Evolutionary conservation across 2,797 vertebrate species (phyloP).

Genomic region (Gobio occitaniae): DNA sequence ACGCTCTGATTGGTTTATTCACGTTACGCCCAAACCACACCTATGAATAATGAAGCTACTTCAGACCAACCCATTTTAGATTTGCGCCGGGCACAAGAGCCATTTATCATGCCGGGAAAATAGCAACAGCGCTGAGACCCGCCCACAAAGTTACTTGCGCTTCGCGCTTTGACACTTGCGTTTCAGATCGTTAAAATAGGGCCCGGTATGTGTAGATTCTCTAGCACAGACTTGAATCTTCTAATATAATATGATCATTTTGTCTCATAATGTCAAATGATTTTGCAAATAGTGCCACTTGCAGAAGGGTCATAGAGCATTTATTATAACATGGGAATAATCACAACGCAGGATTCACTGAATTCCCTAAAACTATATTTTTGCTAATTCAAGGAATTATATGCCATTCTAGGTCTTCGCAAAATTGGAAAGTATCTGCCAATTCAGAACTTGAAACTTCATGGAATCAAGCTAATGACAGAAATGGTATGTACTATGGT

Average conservation of each 20-base stretch:
- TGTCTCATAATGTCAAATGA: constrained; percentile 10
- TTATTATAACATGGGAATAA: neutral
- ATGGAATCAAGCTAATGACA: neutral
- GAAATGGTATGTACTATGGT: neutral
- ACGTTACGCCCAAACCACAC: too few species aligned
- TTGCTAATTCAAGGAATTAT: neutral
- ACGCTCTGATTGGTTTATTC: too few species aligned
- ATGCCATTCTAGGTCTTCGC: neutral
- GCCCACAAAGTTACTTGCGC: too few species aligned
- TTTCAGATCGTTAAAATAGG: too few species aligned
- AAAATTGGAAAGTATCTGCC: neutral
- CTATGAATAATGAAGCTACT: too few species aligned
- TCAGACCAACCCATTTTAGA: too few species aligned
- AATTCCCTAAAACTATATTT: neutral
- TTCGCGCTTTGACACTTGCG: too few species aligned
- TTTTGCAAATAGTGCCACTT: neutral
- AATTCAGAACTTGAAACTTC: neutral
- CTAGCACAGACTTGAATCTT: neutral
- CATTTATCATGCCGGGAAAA: too few species aligned
- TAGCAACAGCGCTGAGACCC: too few species aligned
- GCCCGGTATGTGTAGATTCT: neutral
- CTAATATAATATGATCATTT: neutral
- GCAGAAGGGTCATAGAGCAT: neutral
- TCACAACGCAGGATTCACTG: neutral
- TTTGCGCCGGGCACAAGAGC: too few species aligned